Conservation (phyloP, 2,113 vertebrate species). For the Aspiorhynchus laticeps region DNA sequence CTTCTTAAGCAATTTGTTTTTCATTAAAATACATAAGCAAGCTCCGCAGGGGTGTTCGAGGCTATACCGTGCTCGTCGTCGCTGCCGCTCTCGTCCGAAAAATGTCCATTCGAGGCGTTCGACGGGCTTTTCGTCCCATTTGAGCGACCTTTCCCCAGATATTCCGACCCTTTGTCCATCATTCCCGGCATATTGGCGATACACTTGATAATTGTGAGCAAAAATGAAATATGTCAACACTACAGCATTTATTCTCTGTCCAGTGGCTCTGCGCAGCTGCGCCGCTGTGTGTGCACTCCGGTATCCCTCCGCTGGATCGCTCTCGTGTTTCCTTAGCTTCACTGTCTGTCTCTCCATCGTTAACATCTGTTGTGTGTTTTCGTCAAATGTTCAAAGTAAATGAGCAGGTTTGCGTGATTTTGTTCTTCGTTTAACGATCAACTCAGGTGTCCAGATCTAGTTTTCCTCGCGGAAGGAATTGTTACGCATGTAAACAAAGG, state of each 20-base stretch:
- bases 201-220: background rate
- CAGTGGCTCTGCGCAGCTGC: conserved; percentile 58
- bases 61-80: conserved; percentile 94
- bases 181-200: conserved; percentile 83
- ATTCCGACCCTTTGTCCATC: conserved; percentile 92
- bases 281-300: conserved; percentile 52
- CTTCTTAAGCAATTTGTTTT: background rate
- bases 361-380: background rate
- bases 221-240: conserved; percentile 50
- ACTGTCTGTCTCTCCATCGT: background rate
- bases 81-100: conserved; percentile 90
- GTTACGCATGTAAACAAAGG: conserved; percentile 37
- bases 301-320: conserved; percentile 60
- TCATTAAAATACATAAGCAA: background rate
- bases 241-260: conserved; percentile 44
- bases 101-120: conserved; percentile 88
- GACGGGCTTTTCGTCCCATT: conserved; percentile 89
- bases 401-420: background rate
- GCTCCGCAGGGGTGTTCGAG: conserved; percentile 71
- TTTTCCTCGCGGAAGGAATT: conserved; percentile 67
- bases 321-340: background rate
- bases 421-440: no score
- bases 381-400: background rate
- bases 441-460: conserved; percentile 38
- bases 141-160: conserved; percentile 84